Evolutionary conservation across 2,113 vertebrate species (phyloP).

Genomic region (Felis chaus): DNA sequence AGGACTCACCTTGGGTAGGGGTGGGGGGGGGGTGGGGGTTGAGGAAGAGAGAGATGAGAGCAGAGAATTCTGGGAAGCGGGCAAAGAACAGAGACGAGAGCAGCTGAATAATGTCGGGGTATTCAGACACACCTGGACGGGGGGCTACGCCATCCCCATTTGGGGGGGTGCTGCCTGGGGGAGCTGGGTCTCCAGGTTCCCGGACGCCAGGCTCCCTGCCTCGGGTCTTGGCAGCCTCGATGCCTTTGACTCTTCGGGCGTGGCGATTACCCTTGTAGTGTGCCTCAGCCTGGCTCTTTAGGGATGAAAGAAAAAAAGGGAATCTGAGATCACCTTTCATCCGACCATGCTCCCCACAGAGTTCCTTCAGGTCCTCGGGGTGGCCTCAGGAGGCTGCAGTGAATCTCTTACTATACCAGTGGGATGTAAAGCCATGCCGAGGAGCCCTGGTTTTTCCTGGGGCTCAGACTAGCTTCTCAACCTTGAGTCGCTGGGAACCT

Average conservation of each 20-base stretch:
- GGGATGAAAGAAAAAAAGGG: conserved; percentile 42
- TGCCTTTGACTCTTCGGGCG: conserved; percentile 94
- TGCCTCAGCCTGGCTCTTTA: conserved; percentile 93
- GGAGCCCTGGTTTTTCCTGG: not conserved
- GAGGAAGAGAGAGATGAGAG: conserved; percentile 14
- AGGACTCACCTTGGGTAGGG: conserved; percentile 59
- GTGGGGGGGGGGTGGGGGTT: not conserved
- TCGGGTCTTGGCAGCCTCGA: conserved; percentile 93
- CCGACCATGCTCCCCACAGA: not conserved
- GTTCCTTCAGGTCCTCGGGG: not conserved
- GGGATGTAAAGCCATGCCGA: not conserved
- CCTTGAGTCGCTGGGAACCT: not conserved
- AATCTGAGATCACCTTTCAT: conserved; percentile 52
- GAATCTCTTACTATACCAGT: not conserved
- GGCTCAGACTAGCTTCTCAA: not conserved
- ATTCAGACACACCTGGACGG: conserved; percentile 70
- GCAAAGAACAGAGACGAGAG: conserved; percentile 28
- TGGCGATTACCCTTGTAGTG: conserved; percentile 97
- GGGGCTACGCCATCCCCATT: conserved; percentile 60
- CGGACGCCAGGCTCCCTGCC: conserved; percentile 83
- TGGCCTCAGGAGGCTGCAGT: not conserved
- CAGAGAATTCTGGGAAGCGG: not conserved
- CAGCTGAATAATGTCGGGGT: not conserved
- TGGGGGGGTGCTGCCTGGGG: conserved; percentile 52
- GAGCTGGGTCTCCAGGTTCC: conserved; percentile 68